These are phyloP conservation scores for Myotis findleyi DNA, from an alignment of 2,797 vertebrate species.

Conservation along the genomic window DNA sequence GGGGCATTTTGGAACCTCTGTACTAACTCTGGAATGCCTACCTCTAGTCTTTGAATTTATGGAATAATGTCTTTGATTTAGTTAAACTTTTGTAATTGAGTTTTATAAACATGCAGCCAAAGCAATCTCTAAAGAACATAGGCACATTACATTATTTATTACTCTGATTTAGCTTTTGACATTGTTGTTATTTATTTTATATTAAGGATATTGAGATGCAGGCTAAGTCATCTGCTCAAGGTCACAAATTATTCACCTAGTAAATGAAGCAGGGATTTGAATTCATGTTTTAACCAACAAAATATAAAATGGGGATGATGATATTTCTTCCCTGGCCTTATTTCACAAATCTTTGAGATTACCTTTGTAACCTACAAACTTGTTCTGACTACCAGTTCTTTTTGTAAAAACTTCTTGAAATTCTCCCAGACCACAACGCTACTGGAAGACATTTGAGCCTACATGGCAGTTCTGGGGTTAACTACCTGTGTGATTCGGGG, in stretches of 20 bases:
- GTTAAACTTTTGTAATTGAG: not conserved
- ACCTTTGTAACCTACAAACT: not conserved
- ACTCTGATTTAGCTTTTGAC: not conserved
- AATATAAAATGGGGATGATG: not conserved
- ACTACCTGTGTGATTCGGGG: not conserved
- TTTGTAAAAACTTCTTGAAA: conserved; percentile 19
- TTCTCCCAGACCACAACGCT: not conserved
- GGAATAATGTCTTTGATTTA: not conserved
- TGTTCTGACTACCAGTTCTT: not conserved
- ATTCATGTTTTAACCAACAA: conserved; percentile 18
- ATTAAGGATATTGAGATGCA: not conserved
- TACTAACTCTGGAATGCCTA: not conserved
- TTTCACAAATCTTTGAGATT: not conserved
- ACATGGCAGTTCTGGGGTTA: not conserved
- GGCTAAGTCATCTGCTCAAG: not conserved
- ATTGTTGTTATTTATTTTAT: not conserved
- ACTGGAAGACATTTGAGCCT: not conserved
- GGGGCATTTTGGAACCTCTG: not conserved
- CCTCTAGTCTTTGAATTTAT: not conserved
- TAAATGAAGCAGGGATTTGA: conserved; percentile 14
- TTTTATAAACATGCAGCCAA: not conserved
- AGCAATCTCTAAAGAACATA: not conserved
- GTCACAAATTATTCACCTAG: not conserved
- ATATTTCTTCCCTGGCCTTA: not conserved
- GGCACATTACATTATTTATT: not conserved